Percentiles rank a stretch among this genome's conserved stretches.
These are phyloP conservation scores for Phocoena phocoena DNA, from an alignment of 2,113 vertebrate species.

Conservation along the genomic window DNA sequence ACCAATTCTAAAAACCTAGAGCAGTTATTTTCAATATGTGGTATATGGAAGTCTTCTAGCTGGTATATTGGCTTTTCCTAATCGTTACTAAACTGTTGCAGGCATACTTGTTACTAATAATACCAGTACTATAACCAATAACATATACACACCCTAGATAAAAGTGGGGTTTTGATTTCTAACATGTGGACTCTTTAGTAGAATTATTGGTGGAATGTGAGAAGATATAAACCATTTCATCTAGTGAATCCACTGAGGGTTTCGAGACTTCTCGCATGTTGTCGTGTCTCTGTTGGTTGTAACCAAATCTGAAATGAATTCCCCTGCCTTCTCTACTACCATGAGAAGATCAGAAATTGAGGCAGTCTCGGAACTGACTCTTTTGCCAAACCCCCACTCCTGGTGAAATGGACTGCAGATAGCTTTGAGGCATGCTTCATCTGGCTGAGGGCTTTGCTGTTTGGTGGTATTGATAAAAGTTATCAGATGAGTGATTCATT, in stretches of 20 bases:
- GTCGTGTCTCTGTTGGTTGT: neutral
- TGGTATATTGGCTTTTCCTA: neutral
- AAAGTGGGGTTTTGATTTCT: neutral
- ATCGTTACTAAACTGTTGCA: neutral
- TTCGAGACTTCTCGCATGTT: neutral
- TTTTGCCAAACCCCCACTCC: neutral
- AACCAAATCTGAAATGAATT: neutral
- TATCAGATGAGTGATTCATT: neutral
- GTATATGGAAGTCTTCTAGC: neutral
- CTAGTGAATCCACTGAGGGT: neutral
- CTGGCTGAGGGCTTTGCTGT: neutral
- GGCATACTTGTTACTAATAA: neutral
- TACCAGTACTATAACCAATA: neutral
- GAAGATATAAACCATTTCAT: neutral
- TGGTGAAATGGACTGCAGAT: neutral
- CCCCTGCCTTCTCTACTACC: neutral
- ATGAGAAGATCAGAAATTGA: neutral
- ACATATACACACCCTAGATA: neutral
- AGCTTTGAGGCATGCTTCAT: neutral
- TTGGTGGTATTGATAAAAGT: neutral
- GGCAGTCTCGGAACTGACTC: neutral
- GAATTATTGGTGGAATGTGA: neutral
- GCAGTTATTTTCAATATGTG: neutral
- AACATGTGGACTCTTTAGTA: neutral
- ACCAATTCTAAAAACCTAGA: slow-evolving; percentile 9